These are phyloP conservation scores for Abscondita cerata DNA, from an alignment of 2,888 invertebrate species.

Conservation along the genomic window DNA sequence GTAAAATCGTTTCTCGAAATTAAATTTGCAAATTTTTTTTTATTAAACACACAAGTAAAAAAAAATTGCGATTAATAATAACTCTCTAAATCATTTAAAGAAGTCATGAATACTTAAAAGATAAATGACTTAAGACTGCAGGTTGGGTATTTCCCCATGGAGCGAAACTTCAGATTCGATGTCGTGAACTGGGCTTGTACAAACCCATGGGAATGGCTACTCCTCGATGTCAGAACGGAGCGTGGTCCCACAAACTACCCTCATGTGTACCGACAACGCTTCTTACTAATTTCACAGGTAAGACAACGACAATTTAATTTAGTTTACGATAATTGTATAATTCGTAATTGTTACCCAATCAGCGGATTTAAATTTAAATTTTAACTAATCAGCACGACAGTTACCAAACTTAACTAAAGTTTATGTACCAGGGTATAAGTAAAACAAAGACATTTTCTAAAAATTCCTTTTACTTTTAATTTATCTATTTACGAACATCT, in stretches of 20 bases:
- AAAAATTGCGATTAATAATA: conserved; percentile 12
- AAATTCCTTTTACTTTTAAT: too few relatives aligned
- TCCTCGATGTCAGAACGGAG: conserved; percentile 81
- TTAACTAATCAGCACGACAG: too few relatives aligned
- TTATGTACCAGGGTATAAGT: too few relatives aligned
- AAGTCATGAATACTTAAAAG: conserved; percentile 36
- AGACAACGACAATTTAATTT: conserved; percentile 20
- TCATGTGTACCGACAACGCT: conserved; percentile 87
- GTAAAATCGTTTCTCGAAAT: conserved; percentile 6
- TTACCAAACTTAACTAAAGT: too few relatives aligned
- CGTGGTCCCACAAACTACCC: conserved; percentile 80
- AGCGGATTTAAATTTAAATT: too few relatives aligned
- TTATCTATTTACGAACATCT: too few relatives aligned
- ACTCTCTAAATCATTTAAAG: conserved; percentile 21
- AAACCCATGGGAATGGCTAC: conserved; percentile 81
- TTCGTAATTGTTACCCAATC: too few relatives aligned
- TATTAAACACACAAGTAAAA: neutral
- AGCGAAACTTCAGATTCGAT: conserved; percentile 76
- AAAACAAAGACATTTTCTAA: too few relatives aligned
- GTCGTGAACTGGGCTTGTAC: conserved; percentile 82
- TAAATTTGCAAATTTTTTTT: conserved; percentile 4
- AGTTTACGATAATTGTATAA: conserved; percentile 4
- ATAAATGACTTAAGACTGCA: conserved; percentile 59
- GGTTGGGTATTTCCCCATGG: conserved; percentile 79
- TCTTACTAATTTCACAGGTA: conserved; percentile 85